These are phyloP conservation scores for Coronaproctus castanopsis DNA, from an alignment of 2,888 invertebrate species.

Conservation along the genomic window DNA sequence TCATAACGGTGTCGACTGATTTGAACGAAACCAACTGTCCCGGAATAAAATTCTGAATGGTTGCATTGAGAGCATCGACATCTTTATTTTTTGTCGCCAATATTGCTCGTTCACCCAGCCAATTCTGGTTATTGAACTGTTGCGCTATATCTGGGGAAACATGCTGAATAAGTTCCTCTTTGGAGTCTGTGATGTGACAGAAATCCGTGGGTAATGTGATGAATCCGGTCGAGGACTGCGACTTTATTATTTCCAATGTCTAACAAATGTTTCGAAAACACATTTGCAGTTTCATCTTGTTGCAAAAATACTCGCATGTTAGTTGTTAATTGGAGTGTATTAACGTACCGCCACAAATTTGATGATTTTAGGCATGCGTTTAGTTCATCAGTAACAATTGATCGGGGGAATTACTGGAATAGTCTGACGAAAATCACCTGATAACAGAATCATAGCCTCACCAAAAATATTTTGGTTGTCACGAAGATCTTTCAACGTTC, in stretches of 20 bases:
- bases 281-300: not conserved
- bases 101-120: slow-evolving; percentile 6
- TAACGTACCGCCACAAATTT: slow-evolving; percentile 12
- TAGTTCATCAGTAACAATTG: too few species aligned
- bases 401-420: slow-evolving; percentile 17
- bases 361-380: slow-evolving; percentile 16
- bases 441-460: slow-evolving; percentile 16
- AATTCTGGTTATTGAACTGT: slow-evolving; percentile 8
- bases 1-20: slow-evolving; percentile 4
- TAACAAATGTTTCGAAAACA: not conserved
- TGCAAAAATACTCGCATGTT: too few species aligned
- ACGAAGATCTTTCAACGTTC: slow-evolving; percentile 21
- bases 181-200: slow-evolving; percentile 21
- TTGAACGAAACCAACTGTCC: slow-evolving; percentile 16
- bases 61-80: slow-evolving; percentile 23
- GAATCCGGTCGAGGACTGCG: too few species aligned
- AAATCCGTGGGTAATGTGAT: slow-evolving; percentile 24
- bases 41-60: slow-evolving; percentile 21
- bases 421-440: slow-evolving; percentile 17
- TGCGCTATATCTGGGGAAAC: slow-evolving; percentile 5
- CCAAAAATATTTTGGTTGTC: slow-evolving; percentile 16
- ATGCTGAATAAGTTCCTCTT: slow-evolving; percentile 13
- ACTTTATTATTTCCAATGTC: too few species aligned
- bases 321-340: slow-evolving; percentile 7
- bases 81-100: slow-evolving; percentile 17